Evolutionary conservation across 2,797 vertebrate genomes (phyloP).

Genomic region (Darevskia mixta): DNA sequence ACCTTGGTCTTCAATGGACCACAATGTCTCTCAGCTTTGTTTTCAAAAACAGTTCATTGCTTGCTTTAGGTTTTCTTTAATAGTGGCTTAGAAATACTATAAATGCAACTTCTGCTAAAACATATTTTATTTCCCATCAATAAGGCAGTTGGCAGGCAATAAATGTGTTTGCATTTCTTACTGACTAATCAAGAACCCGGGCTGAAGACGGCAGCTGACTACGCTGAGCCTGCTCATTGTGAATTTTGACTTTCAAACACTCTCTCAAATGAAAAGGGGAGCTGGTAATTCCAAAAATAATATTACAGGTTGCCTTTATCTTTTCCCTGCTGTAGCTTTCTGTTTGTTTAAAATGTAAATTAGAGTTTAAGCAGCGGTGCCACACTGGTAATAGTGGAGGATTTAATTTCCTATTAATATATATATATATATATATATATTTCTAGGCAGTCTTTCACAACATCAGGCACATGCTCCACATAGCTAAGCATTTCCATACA

Average conservation of each 20-base stretch:
- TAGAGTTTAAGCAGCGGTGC: constrained; percentile 4
- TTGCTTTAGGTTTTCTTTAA: not conserved
- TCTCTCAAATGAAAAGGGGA: not conserved
- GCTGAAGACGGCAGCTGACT: constrained; percentile 4
- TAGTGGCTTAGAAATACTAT: not conserved
- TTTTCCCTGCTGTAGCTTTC: not conserved
- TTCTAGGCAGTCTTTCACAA: constrained; percentile 11
- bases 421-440: not conserved
- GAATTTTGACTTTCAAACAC: not conserved
- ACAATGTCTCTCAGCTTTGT: not conserved
- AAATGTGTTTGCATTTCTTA: not conserved
- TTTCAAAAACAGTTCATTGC: not conserved
- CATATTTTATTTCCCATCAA: constrained; percentile 31
- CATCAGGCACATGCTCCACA: not conserved
- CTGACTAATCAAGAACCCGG: constrained; percentile 8
- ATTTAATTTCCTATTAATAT: not conserved
- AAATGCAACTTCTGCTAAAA: not conserved
- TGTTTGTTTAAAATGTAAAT: constrained; percentile 16
- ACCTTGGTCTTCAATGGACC: not conserved
- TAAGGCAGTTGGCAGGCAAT: constrained; percentile 50
- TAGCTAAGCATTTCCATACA: constrained; percentile 11
- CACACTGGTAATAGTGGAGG: not conserved
- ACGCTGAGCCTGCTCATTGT: not conserved
- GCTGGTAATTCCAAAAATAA: constrained; percentile 9
- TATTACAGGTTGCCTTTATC: constrained; percentile 10